Conservation (phyloP, 2,888 invertebrate genomes). For the Syrista parreyssii region DNA sequence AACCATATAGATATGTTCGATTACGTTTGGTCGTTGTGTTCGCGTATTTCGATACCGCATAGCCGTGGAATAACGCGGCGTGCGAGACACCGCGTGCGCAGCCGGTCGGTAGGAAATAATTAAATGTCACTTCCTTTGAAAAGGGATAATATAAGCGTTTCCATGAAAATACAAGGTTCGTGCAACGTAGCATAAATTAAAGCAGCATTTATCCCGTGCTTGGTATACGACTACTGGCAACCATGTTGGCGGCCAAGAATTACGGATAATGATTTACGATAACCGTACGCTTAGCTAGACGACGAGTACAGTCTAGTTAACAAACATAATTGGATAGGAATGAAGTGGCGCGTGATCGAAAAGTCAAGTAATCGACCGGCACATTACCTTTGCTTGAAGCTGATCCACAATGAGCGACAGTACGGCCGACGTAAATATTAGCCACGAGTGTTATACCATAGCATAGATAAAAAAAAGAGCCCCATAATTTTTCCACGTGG, state of each 20-base stretch:
- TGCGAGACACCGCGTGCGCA: not conserved
- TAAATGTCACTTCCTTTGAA: not conserved
- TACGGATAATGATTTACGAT: not conserved
- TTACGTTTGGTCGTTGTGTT: not conserved
- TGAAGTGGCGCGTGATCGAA: not conserved
- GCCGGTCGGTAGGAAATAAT: not conserved
- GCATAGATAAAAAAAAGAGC: not conserved
- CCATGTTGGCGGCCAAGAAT: not conserved
- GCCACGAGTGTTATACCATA: not conserved
- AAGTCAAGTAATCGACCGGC: not conserved
- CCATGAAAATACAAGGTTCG: not conserved
- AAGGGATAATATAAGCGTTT: not conserved
- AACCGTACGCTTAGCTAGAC: not conserved
- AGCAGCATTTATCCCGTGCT: not conserved
- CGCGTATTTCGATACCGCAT: not conserved
- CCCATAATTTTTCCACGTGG: not conserved
- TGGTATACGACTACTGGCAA: not conserved
- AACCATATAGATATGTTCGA: not conserved
- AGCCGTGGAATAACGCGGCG: not conserved
- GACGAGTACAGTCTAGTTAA: not conserved
- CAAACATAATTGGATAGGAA: not conserved
- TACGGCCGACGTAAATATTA: not conserved
- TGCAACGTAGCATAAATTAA: not conserved
- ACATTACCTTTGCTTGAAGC: not conserved
- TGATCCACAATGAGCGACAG: not conserved